Evolutionary conservation across 2,888 invertebrate genomes (phyloP), one percentile per base, ranked within the genome.

Genomic region (Nineta flava): DNA sequence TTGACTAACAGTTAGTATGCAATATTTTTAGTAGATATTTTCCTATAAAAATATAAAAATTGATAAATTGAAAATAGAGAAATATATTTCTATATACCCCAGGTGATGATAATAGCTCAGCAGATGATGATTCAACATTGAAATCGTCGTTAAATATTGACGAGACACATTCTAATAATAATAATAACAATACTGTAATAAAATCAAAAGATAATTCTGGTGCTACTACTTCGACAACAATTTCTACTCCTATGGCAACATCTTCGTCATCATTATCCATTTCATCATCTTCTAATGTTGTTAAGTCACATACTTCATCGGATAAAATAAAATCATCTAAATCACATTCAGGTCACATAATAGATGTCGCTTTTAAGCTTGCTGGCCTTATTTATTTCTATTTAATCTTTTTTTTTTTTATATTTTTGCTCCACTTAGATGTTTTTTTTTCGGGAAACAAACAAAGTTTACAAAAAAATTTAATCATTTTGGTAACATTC

Each of bases 161-260:
- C 26, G 46, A 21, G 47, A 71, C 75, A 53, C 77, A 77, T 59
- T 73, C 72, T 57, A 68, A 71, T 54, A 62, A 64, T 47, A 71
- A 71, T 71, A 63, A 68, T 52, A 72, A 67, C 53, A 66, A 67
- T 65, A 64, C 64, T 50, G 61, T n/a, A 38, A 6, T 15, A 38
- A 38, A n/a, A 15, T 38, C 38, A 15, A 15, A 38, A n/a, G 38
- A 38, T 38, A 38, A 38, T 38, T 38, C 7, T 38, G 15, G 38
- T 13, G 5, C 38, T 13, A n/a, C 26, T 26, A 26, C 26, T 26
- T 26, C 26, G 7, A 7, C 26, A 26, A 26, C 26, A 26, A 7
- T 26, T 26, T 26, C 26, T 26, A 67, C 69, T 31, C 61, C 61
- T 53, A 64, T 65, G 48, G 66, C 67, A 21, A 51, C 50, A 47